phyloP scores from a whole-genome alignment of 2,797 vertebrate species.

The Danio aesculapii region DNA sequence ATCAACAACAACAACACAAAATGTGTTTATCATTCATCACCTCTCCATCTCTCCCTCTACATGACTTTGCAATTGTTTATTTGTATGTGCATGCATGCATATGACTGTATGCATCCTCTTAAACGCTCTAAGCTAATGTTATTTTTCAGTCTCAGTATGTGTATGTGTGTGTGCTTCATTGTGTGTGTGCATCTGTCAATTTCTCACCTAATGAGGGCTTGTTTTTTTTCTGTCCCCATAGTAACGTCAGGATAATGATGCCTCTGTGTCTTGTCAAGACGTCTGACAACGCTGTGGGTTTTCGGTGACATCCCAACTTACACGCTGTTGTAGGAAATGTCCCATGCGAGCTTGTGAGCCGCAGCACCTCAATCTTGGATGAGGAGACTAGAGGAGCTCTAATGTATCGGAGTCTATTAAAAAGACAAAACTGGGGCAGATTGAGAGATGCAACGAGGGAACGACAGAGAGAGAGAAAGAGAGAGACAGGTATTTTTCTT shows the following conservation, averaged over 20 bases:
- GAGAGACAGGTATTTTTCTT: background rate
- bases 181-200: constrained; percentile 19
- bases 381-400: constrained; percentile 15
- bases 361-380: background rate
- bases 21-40: constrained; percentile 8
- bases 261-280: constrained; percentile 38
- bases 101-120: constrained; percentile 9
- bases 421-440: constrained; percentile 7
- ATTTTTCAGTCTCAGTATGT: background rate
- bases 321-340: constrained; percentile 16
- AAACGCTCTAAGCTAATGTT: constrained; percentile 19
- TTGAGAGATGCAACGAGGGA: background rate
- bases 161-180: background rate
- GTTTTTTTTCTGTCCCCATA: constrained; percentile 57
- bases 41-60: background rate
- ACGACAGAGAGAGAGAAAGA: background rate
- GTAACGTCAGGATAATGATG: constrained; percentile 50
- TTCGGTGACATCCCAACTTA: constrained; percentile 35
- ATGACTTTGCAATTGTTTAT: constrained; percentile 2
- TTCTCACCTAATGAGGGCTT: constrained; percentile 52
- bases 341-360: constrained; percentile 15
- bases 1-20: background rate
- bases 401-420: constrained; percentile 24
- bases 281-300: constrained; percentile 25
- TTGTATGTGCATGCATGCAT: constrained; percentile 11